Conservation (phyloP, 2,113 vertebrate species). For the Podarcis raffonei region DNA sequence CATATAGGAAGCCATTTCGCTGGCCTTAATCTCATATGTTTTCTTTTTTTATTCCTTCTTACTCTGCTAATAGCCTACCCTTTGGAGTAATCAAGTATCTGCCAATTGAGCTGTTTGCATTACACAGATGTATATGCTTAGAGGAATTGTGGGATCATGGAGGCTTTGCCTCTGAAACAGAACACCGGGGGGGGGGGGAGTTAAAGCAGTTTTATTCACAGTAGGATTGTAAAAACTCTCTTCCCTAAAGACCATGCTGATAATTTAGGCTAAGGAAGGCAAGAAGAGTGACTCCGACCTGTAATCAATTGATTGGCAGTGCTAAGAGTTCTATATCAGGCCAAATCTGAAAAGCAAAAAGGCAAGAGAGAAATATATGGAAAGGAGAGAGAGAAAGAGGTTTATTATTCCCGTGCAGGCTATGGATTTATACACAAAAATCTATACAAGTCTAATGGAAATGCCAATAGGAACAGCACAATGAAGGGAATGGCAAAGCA, state of each 20-base stretch:
- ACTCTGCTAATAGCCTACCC: constrained; percentile 54
- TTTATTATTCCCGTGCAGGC: constrained; percentile 12
- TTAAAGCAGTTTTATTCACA: constrained; percentile 28
- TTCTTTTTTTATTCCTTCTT: constrained; percentile 52
- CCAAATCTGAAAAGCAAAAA: neutral
- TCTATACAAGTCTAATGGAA: constrained; percentile 5
- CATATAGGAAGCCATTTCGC: constrained; percentile 44
- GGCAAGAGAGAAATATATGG: neutral
- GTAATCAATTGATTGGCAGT: constrained; percentile 13
- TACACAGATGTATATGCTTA: constrained; percentile 44
- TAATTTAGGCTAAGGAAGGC: constrained; percentile 46
- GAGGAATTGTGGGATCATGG: constrained; percentile 56
- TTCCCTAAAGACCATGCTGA: constrained; percentile 12
- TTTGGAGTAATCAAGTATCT: constrained; percentile 65
- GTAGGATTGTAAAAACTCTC: constrained; percentile 4
- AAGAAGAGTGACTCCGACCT: constrained; percentile 2
- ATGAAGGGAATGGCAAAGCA: neutral
- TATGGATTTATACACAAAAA: constrained; percentile 21
- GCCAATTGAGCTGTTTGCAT: constrained; percentile 53
- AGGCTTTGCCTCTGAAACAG: constrained; percentile 29
- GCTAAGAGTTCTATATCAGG: neutral
- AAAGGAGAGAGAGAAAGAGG: neutral
- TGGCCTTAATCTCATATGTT: constrained; percentile 43
- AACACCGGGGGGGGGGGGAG: neutral
- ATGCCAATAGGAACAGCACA: neutral